Conservation (phyloP, 2,888 invertebrate genomes). For the Alcis repandata region DNA sequence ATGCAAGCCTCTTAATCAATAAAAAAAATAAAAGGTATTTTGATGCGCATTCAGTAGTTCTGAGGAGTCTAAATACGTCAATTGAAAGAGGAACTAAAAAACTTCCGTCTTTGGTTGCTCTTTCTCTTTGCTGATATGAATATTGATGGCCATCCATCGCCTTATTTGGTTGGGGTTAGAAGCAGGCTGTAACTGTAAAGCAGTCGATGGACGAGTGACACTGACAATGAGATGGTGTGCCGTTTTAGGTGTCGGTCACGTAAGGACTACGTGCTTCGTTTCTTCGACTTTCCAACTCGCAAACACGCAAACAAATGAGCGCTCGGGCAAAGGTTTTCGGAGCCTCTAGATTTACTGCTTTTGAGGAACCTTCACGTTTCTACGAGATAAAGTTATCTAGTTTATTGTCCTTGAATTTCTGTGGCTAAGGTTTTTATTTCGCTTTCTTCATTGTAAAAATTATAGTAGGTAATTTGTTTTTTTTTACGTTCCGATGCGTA, state of each 20-base stretch:
- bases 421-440: background rate
- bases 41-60: background rate
- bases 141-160: slow-evolving; percentile 74
- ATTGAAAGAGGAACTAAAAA: slow-evolving; percentile 23
- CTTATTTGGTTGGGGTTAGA: slow-evolving; percentile 67
- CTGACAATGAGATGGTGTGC: slow-evolving; percentile 76
- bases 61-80: background rate
- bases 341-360: slow-evolving; percentile 49
- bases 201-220: slow-evolving; percentile 79
- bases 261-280: slow-evolving; percentile 72
- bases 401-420: slow-evolving; percentile 16
- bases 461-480: background rate
- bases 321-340: slow-evolving; percentile 51
- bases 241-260: slow-evolving; percentile 76
- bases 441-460: slow-evolving; percentile 4
- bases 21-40: too few relatives aligned
- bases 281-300: slow-evolving; percentile 74
- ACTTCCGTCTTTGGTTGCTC: slow-evolving; percentile 46
- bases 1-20: too few relatives aligned
- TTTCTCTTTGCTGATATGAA: slow-evolving; percentile 75
- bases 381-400: slow-evolving; percentile 32
- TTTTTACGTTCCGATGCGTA: background rate
- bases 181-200: slow-evolving; percentile 80
- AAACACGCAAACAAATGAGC: slow-evolving; percentile 62
- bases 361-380: slow-evolving; percentile 30